Evolutionary conservation across 64 coral and sea anemone species (phyloP), one percentile per base, ranked within the genome.

Genomic region (Porites australiensis): DNA sequence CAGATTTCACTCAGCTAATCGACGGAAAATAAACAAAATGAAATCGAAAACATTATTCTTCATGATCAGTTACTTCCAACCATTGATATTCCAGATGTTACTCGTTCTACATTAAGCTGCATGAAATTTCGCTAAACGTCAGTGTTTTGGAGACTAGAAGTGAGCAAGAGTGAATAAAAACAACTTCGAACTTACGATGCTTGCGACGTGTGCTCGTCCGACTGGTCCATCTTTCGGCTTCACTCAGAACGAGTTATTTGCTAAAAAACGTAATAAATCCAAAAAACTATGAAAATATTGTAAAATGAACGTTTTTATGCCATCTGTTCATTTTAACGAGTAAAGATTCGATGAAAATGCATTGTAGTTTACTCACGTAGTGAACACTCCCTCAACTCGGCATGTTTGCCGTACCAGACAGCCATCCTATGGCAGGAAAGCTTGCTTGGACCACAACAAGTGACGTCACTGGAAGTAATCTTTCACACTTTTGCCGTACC

Each of bases 1-100:
- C n/a, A n/a, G n/a, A n/a, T n/a, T 71, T 71, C 68, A 71, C 22
- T 71, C 68, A 23, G 68, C 68, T 71, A 16, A 71, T 23, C 68
- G 13, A 71, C 68, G 23, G 68, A 71, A 71, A 66, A 66, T 71
- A 12, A 71, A 37, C 68, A 71, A 71, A 71, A 71, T 71, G 68
- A 12, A 71, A 71, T 71, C 6, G 68, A 71, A 71, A 71, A 71
- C 68, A 71, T 5, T 71, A 2, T 43, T 71, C 68, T 71, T 27
- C 27, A 37, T 37, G 27, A 37, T 37, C 27, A 37, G 27, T 37
- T 37, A 37, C 44, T 71, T 27, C 68, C 22, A 71, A 71, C 22
- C 68, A 37, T 9, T 5, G 1, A 71, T 71, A 71, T 71, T 71
- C 68, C 68, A 71, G 68, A 71, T 43, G 21, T 71, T 71, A 71